Percentiles rank a stretch among this genome's conserved stretches.
These are phyloP conservation scores for Rhopalosiphum maidis DNA, from an alignment of 1,140 invertebrate genomes.

Conservation along the genomic window DNA sequence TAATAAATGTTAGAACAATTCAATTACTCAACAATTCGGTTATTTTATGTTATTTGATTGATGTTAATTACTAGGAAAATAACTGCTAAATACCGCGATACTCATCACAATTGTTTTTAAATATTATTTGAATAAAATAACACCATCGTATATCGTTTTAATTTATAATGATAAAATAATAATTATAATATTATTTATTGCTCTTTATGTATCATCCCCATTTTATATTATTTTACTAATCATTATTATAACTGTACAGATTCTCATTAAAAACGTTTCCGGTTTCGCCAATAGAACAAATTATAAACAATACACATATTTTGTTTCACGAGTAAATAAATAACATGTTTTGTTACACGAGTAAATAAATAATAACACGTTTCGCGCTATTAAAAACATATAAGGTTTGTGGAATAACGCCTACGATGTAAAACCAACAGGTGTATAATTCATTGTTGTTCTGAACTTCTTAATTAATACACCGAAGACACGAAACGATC, in stretches of 20 bases:
- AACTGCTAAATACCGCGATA: neutral
- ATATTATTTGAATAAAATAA: neutral
- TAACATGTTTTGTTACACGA: neutral
- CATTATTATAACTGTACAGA: neutral
- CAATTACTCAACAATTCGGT: too few species aligned
- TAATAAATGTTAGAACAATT: neutral
- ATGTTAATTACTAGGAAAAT: neutral
- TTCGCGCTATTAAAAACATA: neutral
- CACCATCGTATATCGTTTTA: neutral
- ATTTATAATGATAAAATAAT: constrained; percentile 7
- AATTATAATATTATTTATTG: constrained; percentile 9
- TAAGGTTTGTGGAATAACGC: neutral
- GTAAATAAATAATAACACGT: constrained; percentile 14
- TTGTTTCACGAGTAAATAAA: neutral
- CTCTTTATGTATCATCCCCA: neutral
- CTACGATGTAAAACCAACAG: neutral
- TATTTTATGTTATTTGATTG: neutral
- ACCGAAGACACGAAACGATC: neutral
- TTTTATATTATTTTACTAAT: constrained; percentile 11
- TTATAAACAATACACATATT: neutral
- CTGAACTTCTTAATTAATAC: constrained; percentile 4
- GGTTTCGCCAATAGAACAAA: constrained; percentile 1
- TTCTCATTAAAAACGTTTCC: constrained; percentile 24
- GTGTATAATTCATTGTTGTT: neutral
- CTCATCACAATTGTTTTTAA: neutral